Conservation (phyloP, 2,888 invertebrate genomes). For the Diogma glabrata region DNA sequence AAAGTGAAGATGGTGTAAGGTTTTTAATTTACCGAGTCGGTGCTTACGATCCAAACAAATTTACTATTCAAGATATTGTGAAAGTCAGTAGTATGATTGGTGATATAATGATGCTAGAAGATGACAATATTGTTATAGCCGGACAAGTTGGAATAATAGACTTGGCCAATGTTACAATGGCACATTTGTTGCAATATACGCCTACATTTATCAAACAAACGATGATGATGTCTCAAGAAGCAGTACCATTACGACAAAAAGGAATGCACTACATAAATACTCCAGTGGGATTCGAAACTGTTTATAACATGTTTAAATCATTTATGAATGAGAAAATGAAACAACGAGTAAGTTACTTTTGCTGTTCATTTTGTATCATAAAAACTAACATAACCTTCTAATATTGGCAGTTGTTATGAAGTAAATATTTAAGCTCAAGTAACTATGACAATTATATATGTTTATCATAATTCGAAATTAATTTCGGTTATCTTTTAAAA, state of each 20-base stretch:
- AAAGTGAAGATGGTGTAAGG: conserved; percentile 33
- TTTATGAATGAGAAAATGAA: conserved; percentile 50
- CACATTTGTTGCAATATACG: conserved; percentile 44
- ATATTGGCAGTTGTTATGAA: not conserved
- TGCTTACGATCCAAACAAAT: conserved; percentile 36
- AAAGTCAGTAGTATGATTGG: conserved; percentile 42
- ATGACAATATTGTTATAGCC: conserved; percentile 44
- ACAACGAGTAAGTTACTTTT: conserved; percentile 39
- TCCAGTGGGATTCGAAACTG: conserved; percentile 44
- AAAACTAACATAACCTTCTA: not conserved
- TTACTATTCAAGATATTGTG: conserved; percentile 39
- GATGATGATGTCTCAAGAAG: conserved; percentile 43
- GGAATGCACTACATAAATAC: conserved; percentile 47
- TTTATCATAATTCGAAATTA: no score
- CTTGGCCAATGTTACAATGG: conserved; percentile 40
- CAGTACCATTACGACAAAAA: conserved; percentile 46
- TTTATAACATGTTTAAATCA: conserved; percentile 45
- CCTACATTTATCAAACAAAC: conserved; percentile 47
- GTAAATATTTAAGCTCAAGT: not conserved
- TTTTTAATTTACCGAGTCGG: conserved; percentile 37
- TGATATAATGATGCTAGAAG: conserved; percentile 47
- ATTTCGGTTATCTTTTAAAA: no score
- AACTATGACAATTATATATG: no score
- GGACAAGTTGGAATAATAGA: conserved; percentile 45
- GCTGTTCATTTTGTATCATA: conserved; percentile 31